A percentile compares a stretch with the other conserved stretches of the same genome.
These are phyloP conservation scores for Omphaloscelis lunosa DNA, from an alignment of 2,888 invertebrate genomes.

Conservation along the genomic window DNA sequence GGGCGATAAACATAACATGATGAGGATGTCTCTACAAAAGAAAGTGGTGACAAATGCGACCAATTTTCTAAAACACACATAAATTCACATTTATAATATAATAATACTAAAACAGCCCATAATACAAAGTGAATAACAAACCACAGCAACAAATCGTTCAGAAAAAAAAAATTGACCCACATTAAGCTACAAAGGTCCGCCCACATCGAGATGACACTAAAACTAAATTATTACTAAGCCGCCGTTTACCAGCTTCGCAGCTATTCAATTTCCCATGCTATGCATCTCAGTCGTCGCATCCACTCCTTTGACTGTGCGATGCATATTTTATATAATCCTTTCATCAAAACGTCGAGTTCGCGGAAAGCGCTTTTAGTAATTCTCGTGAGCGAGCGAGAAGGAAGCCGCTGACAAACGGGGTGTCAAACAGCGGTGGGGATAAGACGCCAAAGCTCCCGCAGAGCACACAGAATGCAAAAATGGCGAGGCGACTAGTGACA, in stretches of 20 bases:
- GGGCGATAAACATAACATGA: constrained; percentile 46
- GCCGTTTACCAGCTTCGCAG: constrained; percentile 76
- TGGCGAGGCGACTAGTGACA: constrained; percentile 90
- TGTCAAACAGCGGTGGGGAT: constrained; percentile 91
- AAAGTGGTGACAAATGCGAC: constrained; percentile 46
- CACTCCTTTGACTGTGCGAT: constrained; percentile 85
- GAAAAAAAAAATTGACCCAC: constrained; percentile 75
- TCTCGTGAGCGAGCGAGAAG: constrained; percentile 86
- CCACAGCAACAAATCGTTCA: constrained; percentile 70
- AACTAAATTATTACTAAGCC: constrained; percentile 86
- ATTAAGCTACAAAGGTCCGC: constrained; percentile 70
- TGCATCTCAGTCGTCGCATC: constrained; percentile 86
- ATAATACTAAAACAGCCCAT: constrained; percentile 61
- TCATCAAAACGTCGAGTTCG: constrained; percentile 87
- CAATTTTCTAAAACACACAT: constrained; percentile 68
- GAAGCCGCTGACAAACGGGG: constrained; percentile 85
- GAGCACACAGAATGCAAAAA: constrained; percentile 91
- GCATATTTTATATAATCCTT: constrained; percentile 89
- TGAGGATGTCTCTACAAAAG: constrained; percentile 33
- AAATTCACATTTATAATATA: constrained; percentile 52
- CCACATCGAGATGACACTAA: constrained; percentile 73
- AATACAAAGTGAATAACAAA: constrained; percentile 67
- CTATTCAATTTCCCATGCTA: constrained; percentile 87
- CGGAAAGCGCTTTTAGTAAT: constrained; percentile 86
- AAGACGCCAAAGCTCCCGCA: constrained; percentile 91